Conservation (phyloP, 2,797 vertebrate genomes). For the Ctenosaura bakeri region DNA sequence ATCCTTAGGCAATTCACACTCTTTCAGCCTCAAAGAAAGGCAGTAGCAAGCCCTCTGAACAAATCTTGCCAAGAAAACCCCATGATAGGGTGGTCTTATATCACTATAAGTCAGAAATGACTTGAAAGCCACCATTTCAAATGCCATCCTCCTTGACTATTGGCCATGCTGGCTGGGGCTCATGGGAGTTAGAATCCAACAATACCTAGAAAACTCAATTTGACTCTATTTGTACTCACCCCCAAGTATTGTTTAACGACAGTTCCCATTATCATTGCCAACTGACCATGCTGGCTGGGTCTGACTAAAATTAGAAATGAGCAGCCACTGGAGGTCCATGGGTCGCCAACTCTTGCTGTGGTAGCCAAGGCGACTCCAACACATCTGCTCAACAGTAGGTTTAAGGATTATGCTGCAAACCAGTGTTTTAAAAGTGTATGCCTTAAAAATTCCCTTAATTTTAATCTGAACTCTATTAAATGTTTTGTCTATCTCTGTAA, state of each 20-base stretch:
- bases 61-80: too few relatives aligned
- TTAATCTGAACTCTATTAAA: conserved; percentile 34
- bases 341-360: neutral
- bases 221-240: too few relatives aligned
- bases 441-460: neutral
- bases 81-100: too few relatives aligned
- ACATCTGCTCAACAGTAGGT: neutral
- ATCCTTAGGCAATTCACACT: too few relatives aligned
- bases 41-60: too few relatives aligned
- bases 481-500: conserved; percentile 14
- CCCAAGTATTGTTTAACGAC: too few relatives aligned
- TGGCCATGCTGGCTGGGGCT: neutral
- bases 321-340: neutral
- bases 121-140: neutral
- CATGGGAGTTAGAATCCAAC: neutral
- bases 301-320: neutral
- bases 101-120: too few relatives aligned
- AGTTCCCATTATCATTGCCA: neutral
- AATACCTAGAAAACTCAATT: too few relatives aligned
- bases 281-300: neutral
- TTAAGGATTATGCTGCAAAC: neutral
- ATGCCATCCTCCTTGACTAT: neutral
- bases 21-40: too few relatives aligned
- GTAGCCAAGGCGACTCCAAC: neutral
- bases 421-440: neutral